phyloP scores from a whole-genome alignment of 2,113 vertebrate genomes.

The Chinchilla lanigera region DNA sequence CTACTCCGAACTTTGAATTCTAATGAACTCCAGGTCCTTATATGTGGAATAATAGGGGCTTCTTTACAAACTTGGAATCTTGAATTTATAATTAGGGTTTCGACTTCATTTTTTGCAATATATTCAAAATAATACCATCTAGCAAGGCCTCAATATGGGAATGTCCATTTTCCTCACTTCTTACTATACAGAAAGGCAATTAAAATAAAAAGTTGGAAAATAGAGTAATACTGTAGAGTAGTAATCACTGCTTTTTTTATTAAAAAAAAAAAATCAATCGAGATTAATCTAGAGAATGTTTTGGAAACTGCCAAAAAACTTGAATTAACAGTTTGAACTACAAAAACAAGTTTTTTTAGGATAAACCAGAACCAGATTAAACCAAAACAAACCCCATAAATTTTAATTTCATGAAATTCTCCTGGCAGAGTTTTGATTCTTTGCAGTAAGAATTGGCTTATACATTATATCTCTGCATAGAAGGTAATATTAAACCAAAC shows the following conservation, averaged over 20 bases:
- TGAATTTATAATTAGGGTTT: not conserved
- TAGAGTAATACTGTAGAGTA: not conserved
- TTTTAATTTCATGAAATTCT: slow-evolving; percentile 40
- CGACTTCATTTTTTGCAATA: not conserved
- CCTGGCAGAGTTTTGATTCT: not conserved
- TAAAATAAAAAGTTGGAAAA: slow-evolving; percentile 15
- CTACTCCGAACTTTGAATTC: not conserved
- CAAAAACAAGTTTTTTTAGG: not conserved
- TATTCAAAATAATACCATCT: not conserved
- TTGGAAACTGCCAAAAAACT: not conserved
- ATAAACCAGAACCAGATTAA: not conserved
- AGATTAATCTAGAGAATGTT: not conserved
- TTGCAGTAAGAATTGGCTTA: not conserved
- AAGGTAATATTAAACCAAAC: not conserved
- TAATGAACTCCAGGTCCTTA: not conserved
- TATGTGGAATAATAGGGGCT: not conserved
- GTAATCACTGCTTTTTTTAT: not conserved
- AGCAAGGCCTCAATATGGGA: not conserved
- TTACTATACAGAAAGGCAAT: not conserved
- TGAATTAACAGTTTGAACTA: not conserved
- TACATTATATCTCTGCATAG: not conserved
- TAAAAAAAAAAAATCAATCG: slow-evolving; percentile 6
- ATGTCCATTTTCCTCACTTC: not conserved
- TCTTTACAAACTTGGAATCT: not conserved
- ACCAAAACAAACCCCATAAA: not conserved